Percentiles rank a stretch among this genome's conserved stretches.
Conservation (phyloP, 2,888 invertebrate species). For the Zelleria hepariella region DNA sequence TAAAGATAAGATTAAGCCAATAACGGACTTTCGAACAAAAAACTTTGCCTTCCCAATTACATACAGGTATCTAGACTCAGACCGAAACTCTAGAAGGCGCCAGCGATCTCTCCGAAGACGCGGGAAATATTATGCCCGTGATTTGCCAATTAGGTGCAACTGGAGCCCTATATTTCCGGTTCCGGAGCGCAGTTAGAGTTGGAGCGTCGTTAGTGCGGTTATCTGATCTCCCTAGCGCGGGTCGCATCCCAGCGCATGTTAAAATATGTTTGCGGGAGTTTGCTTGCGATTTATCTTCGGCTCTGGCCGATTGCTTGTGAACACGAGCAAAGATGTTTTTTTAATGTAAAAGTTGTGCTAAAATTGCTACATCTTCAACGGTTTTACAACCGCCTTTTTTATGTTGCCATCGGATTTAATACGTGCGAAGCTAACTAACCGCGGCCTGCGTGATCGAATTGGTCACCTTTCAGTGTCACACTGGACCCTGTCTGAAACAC, state of each 20-base stretch:
- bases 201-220: not conserved
- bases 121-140: constrained; percentile 47
- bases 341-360: no score
- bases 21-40: no score
- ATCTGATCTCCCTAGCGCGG: not conserved
- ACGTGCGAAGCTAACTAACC: no score
- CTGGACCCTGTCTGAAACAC: no score
- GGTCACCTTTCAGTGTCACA: no score
- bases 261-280: not conserved
- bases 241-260: not conserved
- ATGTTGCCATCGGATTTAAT: no score
- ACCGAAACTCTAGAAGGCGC: not conserved
- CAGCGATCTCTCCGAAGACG: constrained; percentile 2
- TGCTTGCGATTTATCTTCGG: not conserved
- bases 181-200: not conserved
- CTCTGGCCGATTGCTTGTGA: not conserved
- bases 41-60: no score
- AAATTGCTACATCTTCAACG: no score
- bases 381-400: no score
- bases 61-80: not conserved
- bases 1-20: no score
- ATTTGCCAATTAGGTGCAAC: constrained; percentile 59
- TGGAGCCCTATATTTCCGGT: constrained; percentile 48
- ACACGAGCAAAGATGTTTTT: no score
- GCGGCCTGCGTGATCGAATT: no score